phyloP scores from a whole-genome alignment of 2,113 vertebrate genomes.

The Planiliza haematocheilus region DNA sequence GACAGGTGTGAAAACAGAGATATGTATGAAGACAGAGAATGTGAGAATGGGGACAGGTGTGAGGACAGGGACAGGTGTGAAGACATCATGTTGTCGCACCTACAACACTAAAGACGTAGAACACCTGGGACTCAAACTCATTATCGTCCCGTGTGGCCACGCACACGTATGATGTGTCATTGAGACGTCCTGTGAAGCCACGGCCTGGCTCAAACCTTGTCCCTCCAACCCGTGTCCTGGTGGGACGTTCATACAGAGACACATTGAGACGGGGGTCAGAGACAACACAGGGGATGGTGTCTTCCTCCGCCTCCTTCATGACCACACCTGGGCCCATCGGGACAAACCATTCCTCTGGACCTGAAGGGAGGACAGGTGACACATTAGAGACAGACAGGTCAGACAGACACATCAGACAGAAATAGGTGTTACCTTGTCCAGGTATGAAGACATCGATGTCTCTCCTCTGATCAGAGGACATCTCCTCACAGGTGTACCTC shows the following conservation, averaged over 20 bases:
- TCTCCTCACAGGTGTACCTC: conserved; percentile 86
- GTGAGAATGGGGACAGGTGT: too few relatives aligned
- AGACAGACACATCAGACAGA: neutral
- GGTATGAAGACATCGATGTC: conserved; percentile 90
- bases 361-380: conserved; percentile 67
- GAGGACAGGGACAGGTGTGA: neutral
- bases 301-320: conserved; percentile 83
- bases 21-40: too few relatives aligned
- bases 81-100: conserved; percentile 45
- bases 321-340: conserved; percentile 82
- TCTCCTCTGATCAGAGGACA: conserved; percentile 62
- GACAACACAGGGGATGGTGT: conserved; percentile 90
- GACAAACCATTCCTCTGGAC: conserved; percentile 88
- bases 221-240: conserved; percentile 68
- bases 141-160: conserved; percentile 78
- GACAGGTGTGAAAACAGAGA: too few relatives aligned
- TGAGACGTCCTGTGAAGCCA: conserved; percentile 90
- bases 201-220: conserved; percentile 81
- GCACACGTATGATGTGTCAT: conserved; percentile 90
- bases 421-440: conserved; percentile 72
- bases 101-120: conserved; percentile 88
- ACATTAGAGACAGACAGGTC: neutral
- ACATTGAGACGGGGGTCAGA: conserved; percentile 89
- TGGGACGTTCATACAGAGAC: conserved; percentile 85
- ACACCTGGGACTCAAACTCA: conserved; percentile 85